Conservation (phyloP, 2,113 vertebrate genomes). For the Pterocles gutturalis region DNA sequence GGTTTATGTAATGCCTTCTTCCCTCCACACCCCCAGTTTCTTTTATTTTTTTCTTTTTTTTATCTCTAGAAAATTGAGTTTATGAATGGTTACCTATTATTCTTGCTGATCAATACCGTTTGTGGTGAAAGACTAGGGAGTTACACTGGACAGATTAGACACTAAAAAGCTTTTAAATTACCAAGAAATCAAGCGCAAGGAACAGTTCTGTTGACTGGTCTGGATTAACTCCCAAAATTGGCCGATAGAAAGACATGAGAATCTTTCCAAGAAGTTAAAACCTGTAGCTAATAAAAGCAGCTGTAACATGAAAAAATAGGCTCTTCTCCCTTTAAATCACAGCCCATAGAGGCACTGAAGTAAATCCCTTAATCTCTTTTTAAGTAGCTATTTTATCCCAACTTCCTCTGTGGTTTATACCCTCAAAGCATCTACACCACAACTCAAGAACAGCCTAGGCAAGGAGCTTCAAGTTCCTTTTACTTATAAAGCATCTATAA, state of each 20-base stretch:
- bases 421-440: conserved; percentile 56
- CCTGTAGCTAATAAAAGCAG: conserved; percentile 40
- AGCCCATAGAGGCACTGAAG: conserved; percentile 40
- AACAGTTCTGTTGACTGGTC: conserved; percentile 8
- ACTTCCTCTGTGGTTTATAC: conserved; percentile 70
- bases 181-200: neutral
- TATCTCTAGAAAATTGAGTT: neutral
- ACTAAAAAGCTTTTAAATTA: conserved; percentile 2
- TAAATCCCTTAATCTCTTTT: conserved; percentile 72
- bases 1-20: neutral
- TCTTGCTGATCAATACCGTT: conserved; percentile 24
- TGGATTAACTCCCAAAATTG: conserved; percentile 28
- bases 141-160: neutral
- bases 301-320: conserved; percentile 42
- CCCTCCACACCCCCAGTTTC: neutral
- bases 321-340: conserved; percentile 61
- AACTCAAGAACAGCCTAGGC: conserved; percentile 26
- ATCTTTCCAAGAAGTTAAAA: conserved; percentile 46
- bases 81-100: conserved; percentile 3
- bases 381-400: conserved; percentile 68
- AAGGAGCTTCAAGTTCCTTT: conserved; percentile 1
- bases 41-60: neutral
- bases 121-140: neutral
- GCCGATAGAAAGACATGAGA: conserved; percentile 22
- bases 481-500: neutral